Evolutionary conservation across 2,113 vertebrate genomes (phyloP).

Genomic region (Leptodactylus fuscus): DNA sequence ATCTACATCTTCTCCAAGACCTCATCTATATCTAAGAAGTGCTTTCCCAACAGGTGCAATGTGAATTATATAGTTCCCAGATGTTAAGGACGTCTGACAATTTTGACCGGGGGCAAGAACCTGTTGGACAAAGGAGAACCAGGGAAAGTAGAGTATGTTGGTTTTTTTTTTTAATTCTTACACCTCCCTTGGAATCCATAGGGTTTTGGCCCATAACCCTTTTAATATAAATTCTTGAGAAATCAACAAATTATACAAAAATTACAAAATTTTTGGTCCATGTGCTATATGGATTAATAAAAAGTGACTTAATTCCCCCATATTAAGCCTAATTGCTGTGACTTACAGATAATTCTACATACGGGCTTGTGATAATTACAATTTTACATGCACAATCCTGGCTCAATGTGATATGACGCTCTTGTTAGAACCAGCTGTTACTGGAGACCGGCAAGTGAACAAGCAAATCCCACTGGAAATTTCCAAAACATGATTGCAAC

Average conservation of each 20-base stretch:
- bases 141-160: too few species aligned
- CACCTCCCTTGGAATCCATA: too few species aligned
- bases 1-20: too few species aligned
- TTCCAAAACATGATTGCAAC: background rate
- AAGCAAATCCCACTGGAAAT: conserved; percentile 25
- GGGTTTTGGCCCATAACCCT: too few species aligned
- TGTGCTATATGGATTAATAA: background rate
- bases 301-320: background rate
- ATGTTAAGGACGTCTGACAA: too few species aligned
- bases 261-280: background rate
- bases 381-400: conserved; percentile 1
- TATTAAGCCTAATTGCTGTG: background rate
- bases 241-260: background rate
- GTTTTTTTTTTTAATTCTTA: too few species aligned
- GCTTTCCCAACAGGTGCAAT: too few species aligned
- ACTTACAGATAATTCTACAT: conserved; percentile 13
- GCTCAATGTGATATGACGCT: background rate
- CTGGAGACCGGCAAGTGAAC: conserved; percentile 3
- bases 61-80: too few species aligned
- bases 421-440: conserved; percentile 15
- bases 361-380: background rate
- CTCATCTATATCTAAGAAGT: too few species aligned
- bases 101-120: too few species aligned
- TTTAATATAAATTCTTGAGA: background rate
- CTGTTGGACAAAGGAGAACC: too few species aligned